Percentiles rank a stretch among this genome's conserved stretches.
Conservation (phyloP, 2,113 vertebrate genomes). For the Ochotona princeps region DNA sequence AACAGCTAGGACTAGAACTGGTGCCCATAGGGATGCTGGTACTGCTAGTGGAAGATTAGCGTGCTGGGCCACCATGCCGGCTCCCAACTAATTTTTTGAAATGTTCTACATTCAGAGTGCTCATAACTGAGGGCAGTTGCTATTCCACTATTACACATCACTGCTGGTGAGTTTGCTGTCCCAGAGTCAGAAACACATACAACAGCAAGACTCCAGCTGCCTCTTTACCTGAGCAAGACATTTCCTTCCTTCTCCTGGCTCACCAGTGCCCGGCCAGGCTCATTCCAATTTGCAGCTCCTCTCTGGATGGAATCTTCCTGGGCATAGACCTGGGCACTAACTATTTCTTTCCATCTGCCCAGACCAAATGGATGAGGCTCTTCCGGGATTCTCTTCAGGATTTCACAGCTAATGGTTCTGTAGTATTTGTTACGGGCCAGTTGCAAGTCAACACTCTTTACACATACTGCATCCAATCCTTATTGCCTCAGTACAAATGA, state of each 20-base stretch:
- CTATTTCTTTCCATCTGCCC: background rate
- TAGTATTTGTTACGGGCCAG: background rate
- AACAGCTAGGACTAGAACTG: no score
- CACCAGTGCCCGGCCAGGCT: background rate
- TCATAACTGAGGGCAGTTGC: background rate
- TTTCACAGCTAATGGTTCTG: background rate
- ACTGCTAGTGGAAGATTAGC: no score
- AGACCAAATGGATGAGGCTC: background rate
- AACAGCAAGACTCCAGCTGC: background rate
- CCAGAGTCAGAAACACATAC: background rate
- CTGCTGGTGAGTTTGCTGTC: background rate
- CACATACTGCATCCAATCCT: background rate
- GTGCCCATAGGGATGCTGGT: no score
- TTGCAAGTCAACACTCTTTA: background rate
- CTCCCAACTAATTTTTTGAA: no score
- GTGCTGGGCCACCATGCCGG: no score
- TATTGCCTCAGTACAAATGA: background rate
- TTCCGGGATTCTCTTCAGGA: background rate
- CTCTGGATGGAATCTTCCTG: background rate
- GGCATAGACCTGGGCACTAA: background rate
- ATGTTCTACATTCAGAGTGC: background rate
- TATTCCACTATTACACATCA: background rate
- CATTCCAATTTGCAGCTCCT: background rate
- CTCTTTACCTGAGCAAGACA: background rate
- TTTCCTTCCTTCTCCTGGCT: background rate